A percentile compares a stretch with the other conserved stretches of the same genome.
phyloP scores from a whole-genome alignment of 1,140 invertebrate genomes.

The Atta texana region DNA sequence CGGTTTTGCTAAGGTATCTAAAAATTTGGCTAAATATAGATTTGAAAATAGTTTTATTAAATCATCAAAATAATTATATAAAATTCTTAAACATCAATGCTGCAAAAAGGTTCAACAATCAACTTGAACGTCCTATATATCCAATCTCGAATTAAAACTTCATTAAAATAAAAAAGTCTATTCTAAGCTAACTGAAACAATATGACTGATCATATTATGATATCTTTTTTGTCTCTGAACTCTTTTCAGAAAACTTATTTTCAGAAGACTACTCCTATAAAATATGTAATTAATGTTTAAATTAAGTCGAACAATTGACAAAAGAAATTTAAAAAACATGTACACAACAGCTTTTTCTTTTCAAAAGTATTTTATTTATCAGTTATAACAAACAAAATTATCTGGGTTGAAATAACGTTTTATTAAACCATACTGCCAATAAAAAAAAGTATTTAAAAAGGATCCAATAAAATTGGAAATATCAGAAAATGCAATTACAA shows the following conservation, averaged over 20 bases:
- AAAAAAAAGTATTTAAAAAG: background rate
- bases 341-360: background rate
- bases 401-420: background rate
- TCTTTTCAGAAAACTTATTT: background rate
- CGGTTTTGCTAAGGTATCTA: too few relatives aligned
- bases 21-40: too few relatives aligned
- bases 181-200: background rate
- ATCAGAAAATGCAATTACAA: conserved; percentile 26
- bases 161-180: background rate
- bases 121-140: background rate
- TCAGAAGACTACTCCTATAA: background rate
- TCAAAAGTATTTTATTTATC: background rate
- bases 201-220: too few relatives aligned
- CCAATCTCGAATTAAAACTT: background rate
- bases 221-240: too few relatives aligned
- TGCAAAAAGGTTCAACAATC: too few relatives aligned
- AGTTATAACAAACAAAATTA: background rate
- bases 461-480: conserved; percentile 3
- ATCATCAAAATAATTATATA: too few relatives aligned
- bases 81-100: too few relatives aligned
- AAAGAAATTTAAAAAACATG: background rate
- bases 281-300: background rate
- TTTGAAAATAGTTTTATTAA: too few relatives aligned
- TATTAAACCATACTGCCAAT: background rate
- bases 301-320: background rate